phyloP scores from a whole-genome alignment of 2,797 vertebrate genomes.

The Phylloscopus collybita region DNA sequence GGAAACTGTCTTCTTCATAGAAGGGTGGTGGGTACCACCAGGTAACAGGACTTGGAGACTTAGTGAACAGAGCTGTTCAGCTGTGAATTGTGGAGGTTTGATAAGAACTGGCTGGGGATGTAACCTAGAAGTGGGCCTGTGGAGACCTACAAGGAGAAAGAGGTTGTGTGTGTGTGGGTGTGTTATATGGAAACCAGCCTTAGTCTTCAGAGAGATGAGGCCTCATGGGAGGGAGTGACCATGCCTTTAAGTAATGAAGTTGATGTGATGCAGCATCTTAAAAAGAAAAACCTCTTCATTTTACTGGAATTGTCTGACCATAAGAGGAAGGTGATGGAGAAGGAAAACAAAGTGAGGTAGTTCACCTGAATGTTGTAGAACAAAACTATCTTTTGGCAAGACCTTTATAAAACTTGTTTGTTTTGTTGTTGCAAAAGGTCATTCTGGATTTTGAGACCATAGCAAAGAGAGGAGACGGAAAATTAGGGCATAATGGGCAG shows the following conservation, averaged over 20 bases:
- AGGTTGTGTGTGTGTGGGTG: neutral
- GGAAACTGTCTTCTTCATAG: neutral
- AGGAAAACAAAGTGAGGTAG: neutral
- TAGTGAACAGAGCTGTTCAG: neutral
- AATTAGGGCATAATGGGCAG: neutral
- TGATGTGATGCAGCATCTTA: neutral
- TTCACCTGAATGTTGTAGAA: neutral
- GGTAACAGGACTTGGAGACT: neutral
- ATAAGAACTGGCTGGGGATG: neutral
- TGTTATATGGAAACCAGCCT: neutral
- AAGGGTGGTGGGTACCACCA: neutral
- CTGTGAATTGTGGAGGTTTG: neutral
- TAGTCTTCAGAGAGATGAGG: neutral
- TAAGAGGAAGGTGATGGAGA: neutral
- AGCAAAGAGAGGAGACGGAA: neutral
- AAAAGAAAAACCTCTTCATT: neutral
- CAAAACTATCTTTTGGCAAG: neutral
- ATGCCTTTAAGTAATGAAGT: neutral
- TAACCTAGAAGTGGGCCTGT: neutral
- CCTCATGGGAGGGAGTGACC: neutral
- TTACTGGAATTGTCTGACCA: neutral
- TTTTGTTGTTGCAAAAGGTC: neutral
- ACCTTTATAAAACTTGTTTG: neutral
- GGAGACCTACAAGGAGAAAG: neutral
- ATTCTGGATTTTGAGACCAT: neutral